Conservation (phyloP, 2,113 vertebrate genomes). For the Apodemus speciosus region DNA sequence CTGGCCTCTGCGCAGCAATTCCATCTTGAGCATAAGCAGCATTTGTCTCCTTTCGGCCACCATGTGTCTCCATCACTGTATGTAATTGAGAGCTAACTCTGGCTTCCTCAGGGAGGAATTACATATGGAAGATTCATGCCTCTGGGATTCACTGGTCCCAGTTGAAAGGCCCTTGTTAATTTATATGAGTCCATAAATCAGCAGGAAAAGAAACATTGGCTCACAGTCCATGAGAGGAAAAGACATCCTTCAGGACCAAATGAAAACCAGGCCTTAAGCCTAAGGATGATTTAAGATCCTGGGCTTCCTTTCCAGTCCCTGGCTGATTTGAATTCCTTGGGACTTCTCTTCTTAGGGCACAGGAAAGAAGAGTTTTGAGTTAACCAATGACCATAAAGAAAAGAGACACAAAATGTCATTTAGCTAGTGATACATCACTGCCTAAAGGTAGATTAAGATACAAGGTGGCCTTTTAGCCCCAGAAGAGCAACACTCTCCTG, state of each 20-base stretch:
- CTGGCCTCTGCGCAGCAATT: background rate
- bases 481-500: background rate
- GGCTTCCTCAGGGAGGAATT: conserved; percentile 59
- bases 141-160: conserved; percentile 61
- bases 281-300: conserved; percentile 68
- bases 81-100: conserved; percentile 64
- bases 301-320: conserved; percentile 39
- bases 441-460: too few relatives aligned
- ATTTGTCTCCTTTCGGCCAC: conserved; percentile 43
- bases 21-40: conserved; percentile 37
- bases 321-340: conserved; percentile 54
- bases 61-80: background rate
- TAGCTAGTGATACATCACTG: background rate
- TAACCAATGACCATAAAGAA: conserved; percentile 28
- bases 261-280: conserved; percentile 62
- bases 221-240: conserved; percentile 67
- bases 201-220: conserved; percentile 76
- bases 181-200: conserved; percentile 76
- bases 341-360: conserved; percentile 31
- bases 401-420: conserved; percentile 8
- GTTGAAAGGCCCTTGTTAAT: conserved; percentile 74
- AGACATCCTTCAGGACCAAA: conserved; percentile 67
- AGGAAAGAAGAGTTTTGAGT: background rate
- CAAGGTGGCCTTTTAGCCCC: background rate
- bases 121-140: conserved; percentile 73